Evolutionary conservation across 2,888 invertebrate species (phyloP).

Genomic region (Athetis lepigone): DNA sequence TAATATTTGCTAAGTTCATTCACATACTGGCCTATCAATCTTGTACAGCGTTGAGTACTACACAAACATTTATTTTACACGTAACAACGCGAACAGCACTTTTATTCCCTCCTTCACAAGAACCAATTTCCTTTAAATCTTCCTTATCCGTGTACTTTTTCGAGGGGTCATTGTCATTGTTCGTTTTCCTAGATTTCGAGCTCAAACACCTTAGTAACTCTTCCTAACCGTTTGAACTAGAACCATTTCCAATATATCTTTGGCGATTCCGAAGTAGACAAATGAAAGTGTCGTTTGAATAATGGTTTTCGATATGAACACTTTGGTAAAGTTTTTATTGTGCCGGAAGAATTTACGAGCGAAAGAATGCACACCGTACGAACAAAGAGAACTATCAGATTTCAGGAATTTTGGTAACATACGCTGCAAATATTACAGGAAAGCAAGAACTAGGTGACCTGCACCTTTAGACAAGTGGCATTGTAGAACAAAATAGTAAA

Average conservation of each 20-base stretch:
- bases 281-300: conserved; percentile 57
- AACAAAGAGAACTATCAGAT: neutral
- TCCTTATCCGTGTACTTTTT: conserved; percentile 22
- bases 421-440: neutral
- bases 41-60: conserved; percentile 68
- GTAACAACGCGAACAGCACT: conserved; percentile 26
- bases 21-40: conserved; percentile 75
- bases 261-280: conserved; percentile 48
- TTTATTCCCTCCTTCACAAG: conserved; percentile 47
- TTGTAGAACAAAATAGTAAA: too few relatives aligned
- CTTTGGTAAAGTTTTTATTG: conserved; percentile 33
- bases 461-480: too few relatives aligned
- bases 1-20: conserved; percentile 77
- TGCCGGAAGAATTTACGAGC: conserved; percentile 13
- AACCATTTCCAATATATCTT: conserved; percentile 63
- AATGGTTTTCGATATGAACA: conserved; percentile 53
- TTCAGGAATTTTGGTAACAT: neutral
- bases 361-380: neutral
- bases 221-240: conserved; percentile 60
- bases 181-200: conserved; percentile 59
- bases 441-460: neutral
- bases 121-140: conserved; percentile 49
- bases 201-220: conserved; percentile 63
- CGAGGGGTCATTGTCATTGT: conserved; percentile 59
- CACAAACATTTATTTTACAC: conserved; percentile 66